These are phyloP conservation scores for Drosophila colorata DNA, from an alignment of 2,888 invertebrate species.

Conservation along the genomic window DNA sequence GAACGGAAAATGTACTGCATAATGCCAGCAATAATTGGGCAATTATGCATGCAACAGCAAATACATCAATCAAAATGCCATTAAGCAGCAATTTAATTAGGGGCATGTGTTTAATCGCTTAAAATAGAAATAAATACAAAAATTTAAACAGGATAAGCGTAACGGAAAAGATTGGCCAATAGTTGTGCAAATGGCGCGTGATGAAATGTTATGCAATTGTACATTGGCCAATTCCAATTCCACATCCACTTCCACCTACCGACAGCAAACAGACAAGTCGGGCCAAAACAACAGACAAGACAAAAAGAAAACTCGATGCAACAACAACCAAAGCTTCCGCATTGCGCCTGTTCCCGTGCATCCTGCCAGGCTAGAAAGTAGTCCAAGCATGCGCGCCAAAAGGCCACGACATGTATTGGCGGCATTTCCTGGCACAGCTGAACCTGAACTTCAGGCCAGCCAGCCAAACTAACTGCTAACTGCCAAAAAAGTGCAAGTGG, in stretches of 20 bases:
- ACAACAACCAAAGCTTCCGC: constrained; percentile 48
- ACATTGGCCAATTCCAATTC: constrained; percentile 36
- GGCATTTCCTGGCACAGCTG: constrained; percentile 77
- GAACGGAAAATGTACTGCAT: constrained; percentile 1
- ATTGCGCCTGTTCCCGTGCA: constrained; percentile 58
- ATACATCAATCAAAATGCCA: constrained; percentile 54
- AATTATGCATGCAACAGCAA: constrained; percentile 53
- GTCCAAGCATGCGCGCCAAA: constrained; percentile 66
- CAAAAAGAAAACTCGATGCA: constrained; percentile 11
- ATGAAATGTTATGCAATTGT: constrained; percentile 75
- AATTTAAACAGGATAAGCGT: constrained; percentile 26
- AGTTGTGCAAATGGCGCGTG: constrained; percentile 56
- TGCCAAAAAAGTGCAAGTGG: constrained; percentile 56
- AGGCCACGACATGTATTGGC: constrained; percentile 45
- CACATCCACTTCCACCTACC: constrained; percentile 60
- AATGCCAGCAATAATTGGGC: constrained; percentile 32
- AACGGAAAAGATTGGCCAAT: constrained; percentile 46
- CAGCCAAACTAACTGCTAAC: constrained; percentile 15
- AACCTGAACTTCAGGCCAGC: constrained; percentile 82
- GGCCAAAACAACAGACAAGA: constrained; percentile 4
- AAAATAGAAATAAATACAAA: constrained; percentile 26
- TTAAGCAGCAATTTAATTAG: constrained; percentile 49
- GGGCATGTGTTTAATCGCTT: constrained; percentile 43
- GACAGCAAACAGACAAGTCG: constrained; percentile 6
- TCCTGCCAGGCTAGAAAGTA: constrained; percentile 76